Conservation (phyloP, 2,797 vertebrate genomes). For the Sebastiscus tertius region DNA sequence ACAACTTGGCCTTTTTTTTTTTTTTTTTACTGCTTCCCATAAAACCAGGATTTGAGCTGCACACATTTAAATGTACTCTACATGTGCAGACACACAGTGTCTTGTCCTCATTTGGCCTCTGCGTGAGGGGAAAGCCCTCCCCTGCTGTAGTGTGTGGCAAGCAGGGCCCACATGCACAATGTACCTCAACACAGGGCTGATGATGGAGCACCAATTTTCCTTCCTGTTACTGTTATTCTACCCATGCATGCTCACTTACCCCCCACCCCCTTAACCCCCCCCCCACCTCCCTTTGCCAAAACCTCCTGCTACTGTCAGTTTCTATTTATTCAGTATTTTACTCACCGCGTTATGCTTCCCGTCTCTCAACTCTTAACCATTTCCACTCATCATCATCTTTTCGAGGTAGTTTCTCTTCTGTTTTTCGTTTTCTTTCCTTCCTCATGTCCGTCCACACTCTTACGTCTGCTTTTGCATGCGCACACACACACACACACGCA, state of each 20-base stretch:
- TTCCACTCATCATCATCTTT: conserved; percentile 37
- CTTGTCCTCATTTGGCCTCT: conserved; percentile 63
- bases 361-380: conserved; percentile 1
- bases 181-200: not conserved
- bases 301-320: conserved; percentile 1
- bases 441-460: not conserved
- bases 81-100: conserved; percentile 14
- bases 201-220: conserved; percentile 12
- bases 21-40: conserved; percentile 55
- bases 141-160: conserved; percentile 3
- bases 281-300: not conserved
- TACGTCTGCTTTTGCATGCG: not conserved
- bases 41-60: conserved; percentile 55
- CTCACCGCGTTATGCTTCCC: not conserved
- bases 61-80: conserved; percentile 24
- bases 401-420: conserved; percentile 38
- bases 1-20: conserved; percentile 33
- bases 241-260: not conserved
- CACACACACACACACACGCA: not conserved
- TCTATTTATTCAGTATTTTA: conserved; percentile 12
- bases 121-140: conserved; percentile 34
- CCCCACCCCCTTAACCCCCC: not conserved
- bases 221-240: conserved; percentile 1
- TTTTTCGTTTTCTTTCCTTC: conserved; percentile 8
- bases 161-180: conserved; percentile 27